Conservation (phyloP, 2,888 invertebrate species). For the Stomorhina lunata region DNA sequence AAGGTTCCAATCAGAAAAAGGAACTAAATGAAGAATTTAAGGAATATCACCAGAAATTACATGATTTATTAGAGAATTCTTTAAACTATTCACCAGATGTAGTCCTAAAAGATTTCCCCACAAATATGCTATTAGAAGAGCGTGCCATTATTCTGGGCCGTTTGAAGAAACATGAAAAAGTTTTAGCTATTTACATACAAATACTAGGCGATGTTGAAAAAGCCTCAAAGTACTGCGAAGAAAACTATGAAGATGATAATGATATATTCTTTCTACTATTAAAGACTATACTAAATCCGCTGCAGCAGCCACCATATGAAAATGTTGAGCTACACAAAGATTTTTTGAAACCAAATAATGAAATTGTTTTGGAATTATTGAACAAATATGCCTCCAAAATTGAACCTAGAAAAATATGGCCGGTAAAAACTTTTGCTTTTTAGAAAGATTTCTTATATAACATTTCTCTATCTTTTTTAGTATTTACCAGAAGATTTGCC, state of each 20-base stretch:
- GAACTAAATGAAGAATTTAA: constrained; percentile 70
- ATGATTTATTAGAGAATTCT: constrained; percentile 90
- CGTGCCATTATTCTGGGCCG: constrained; percentile 96
- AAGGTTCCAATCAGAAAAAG: constrained; percentile 63
- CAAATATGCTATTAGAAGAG: constrained; percentile 92
- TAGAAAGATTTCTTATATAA: neutral
- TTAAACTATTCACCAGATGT: constrained; percentile 91
- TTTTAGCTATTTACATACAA: constrained; percentile 94
- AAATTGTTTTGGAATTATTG: constrained; percentile 89
- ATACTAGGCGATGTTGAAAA: constrained; percentile 90
- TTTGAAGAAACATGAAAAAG: constrained; percentile 94
- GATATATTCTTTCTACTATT: constrained; percentile 75
- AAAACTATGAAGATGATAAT: constrained; percentile 82
- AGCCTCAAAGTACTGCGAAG: constrained; percentile 92
- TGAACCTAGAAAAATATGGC: constrained; percentile 87
- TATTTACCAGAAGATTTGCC: constrained; percentile 91
- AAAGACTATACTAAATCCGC: constrained; percentile 81
- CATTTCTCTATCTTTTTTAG: constrained; percentile 75
- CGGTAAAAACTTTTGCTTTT: constrained; percentile 70
- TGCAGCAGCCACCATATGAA: constrained; percentile 77
- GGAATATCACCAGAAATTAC: constrained; percentile 82
- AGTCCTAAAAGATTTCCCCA: constrained; percentile 92
- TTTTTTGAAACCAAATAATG: constrained; percentile 86
- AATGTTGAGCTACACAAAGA: constrained; percentile 81
- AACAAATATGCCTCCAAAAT: constrained; percentile 92